Percentiles rank a stretch among this genome's conserved stretches.
These are phyloP conservation scores for Cremastinae sp. DNA, from an alignment of 2,888 invertebrate species.

Conservation along the genomic window DNA sequence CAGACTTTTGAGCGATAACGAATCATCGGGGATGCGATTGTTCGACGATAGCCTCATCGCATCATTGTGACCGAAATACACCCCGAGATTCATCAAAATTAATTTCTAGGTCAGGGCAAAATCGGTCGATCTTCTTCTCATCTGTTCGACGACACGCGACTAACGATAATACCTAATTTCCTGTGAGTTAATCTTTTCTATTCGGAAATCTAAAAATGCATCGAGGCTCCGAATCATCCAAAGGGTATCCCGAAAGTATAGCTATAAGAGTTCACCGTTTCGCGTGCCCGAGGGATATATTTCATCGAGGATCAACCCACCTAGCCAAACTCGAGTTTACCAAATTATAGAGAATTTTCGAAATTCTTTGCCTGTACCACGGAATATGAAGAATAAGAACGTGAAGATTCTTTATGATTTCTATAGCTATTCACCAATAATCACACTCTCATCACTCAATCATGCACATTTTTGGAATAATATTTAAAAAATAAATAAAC, in stretches of 20 bases:
- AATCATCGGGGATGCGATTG: not conserved
- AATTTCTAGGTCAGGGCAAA: constrained; percentile 17
- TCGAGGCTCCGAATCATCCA: not conserved
- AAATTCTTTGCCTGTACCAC: too few relatives aligned
- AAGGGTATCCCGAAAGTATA: too few relatives aligned
- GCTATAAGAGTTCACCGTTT: not conserved
- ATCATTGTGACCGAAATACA: not conserved
- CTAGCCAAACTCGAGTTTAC: not conserved
- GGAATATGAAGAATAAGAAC: too few relatives aligned
- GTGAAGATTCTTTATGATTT: too few relatives aligned
- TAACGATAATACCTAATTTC: constrained; percentile 4
- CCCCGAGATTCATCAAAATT: not conserved
- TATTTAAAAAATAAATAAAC: constrained; percentile 1
- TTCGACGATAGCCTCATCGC: not conserved
- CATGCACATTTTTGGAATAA: constrained; percentile 6
- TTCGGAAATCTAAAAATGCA: constrained; percentile 6
- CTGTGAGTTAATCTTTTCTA: not conserved
- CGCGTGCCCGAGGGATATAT: not conserved
- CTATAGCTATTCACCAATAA: too few relatives aligned
- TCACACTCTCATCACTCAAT: too few relatives aligned
- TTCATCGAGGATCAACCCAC: not conserved
- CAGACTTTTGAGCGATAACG: not conserved
- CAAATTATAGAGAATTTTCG: not conserved
- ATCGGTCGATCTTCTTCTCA: constrained; percentile 9
- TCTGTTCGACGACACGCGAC: constrained; percentile 21